Evolutionary conservation across 1,140 invertebrate species (phyloP).

Genomic region (Drosophila neocordata): DNA sequence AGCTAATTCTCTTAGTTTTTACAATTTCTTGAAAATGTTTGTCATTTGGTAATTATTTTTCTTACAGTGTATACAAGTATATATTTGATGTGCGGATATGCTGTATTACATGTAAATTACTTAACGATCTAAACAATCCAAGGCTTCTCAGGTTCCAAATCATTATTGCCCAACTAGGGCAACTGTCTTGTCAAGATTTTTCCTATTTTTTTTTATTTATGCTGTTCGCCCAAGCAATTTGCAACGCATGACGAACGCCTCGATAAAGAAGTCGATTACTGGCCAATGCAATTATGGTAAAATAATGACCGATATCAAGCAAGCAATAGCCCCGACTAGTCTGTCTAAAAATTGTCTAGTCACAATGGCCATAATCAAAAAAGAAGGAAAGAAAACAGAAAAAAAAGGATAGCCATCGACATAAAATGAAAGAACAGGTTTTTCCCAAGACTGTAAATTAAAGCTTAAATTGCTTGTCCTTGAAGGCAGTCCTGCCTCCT

Average conservation of each 20-base stretch:
- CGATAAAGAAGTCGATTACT: slow-evolving; percentile 28
- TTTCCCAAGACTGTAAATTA: slow-evolving; percentile 18
- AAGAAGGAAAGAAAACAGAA: slow-evolving; percentile 7
- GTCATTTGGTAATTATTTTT: not conserved
- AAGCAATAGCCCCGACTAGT: slow-evolving; percentile 4
- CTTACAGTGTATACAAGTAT: not conserved
- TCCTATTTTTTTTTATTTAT: slow-evolving; percentile 1
- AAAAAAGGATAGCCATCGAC: slow-evolving; percentile 1
- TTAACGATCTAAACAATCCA: slow-evolving; percentile 6
- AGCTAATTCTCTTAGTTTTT: no score
- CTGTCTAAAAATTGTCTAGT: slow-evolving; percentile 30
- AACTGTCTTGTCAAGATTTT: slow-evolving; percentile 32
- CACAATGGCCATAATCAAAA: slow-evolving; percentile 21
- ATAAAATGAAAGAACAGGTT: not conserved
- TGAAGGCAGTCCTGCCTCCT: slow-evolving; percentile 17
- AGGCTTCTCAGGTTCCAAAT: slow-evolving; percentile 27
- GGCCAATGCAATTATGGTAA: slow-evolving; percentile 16
- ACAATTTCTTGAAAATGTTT: no score
- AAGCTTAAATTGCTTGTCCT: slow-evolving; percentile 7
- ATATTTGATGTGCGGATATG: slow-evolving; percentile 11
- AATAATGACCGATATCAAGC: slow-evolving; percentile 33
- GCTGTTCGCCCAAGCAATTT: slow-evolving; percentile 16
- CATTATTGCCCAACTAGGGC: slow-evolving; percentile 35
- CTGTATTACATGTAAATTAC: slow-evolving; percentile 5
- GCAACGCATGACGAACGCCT: slow-evolving; percentile 12